A percentile compares a stretch with the other conserved stretches of the same genome.
phyloP scores from a whole-genome alignment of 2,797 vertebrate genomes.

The Phalanger gymnotis region DNA sequence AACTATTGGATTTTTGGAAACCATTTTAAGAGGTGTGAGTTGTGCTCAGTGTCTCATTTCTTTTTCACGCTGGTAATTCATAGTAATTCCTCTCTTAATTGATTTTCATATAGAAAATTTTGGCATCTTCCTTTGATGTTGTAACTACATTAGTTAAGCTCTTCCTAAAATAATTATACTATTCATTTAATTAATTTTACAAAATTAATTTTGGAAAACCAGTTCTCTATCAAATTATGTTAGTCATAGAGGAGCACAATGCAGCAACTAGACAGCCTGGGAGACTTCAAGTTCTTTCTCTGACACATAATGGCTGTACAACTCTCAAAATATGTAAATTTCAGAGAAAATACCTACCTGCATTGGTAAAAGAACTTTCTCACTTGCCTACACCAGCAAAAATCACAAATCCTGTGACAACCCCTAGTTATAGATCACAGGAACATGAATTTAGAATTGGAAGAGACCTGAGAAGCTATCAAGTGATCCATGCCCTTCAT shows the following conservation, averaged over 20 bases:
- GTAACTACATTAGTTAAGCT: neutral
- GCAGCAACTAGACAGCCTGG: neutral
- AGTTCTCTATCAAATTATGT: neutral
- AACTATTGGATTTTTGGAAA: neutral
- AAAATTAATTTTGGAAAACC: slow-evolving; percentile 50
- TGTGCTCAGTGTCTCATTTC: neutral
- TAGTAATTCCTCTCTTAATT: slow-evolving; percentile 15
- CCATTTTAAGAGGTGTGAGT: slow-evolving; percentile 10
- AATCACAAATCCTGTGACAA: neutral
- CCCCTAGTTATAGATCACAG: neutral
- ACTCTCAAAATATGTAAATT: neutral
- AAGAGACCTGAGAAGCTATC: neutral
- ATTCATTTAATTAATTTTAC: slow-evolving; percentile 29
- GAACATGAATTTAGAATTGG: neutral
- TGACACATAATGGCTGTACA: neutral
- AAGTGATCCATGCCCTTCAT: neutral
- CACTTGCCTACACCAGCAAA: neutral
- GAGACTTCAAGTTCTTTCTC: neutral
- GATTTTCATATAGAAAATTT: neutral
- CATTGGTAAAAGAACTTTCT: neutral
- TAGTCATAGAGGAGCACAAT: slow-evolving; percentile 22
- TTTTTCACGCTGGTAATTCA: slow-evolving; percentile 1
- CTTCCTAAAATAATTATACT: neutral
- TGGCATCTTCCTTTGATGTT: neutral
- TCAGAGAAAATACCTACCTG: neutral